Base-by-base conservation (phyloP, 2,113 vertebrate genomes). In the Cinclus mexicanus region DNA sequence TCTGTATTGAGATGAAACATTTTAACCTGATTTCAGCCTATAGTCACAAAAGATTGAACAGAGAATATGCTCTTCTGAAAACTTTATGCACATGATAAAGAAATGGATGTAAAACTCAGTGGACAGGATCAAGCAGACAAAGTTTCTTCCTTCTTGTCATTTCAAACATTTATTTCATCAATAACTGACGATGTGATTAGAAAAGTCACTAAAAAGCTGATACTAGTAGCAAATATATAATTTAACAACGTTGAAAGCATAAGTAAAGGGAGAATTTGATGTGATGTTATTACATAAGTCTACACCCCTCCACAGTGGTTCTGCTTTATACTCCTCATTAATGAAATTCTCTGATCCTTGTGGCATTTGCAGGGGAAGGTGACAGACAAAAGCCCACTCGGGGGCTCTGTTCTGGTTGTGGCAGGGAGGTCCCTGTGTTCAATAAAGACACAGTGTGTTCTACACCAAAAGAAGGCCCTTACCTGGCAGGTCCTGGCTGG, bases 161-260 rank as follows among this genome's bases (percentile, higher is more conserved):
- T 89, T 76, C 0, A 4, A 76, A 50, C 2, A 7, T 39, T 68
- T 86, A 90, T 91, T 67, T 46, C 26, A 25, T 28, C 42, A 25
- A 23, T 69, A 94, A 53, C 17, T 60, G 52, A 47, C 84, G 20
- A 14, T 80, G 16, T 85, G 1, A 60, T 63, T 92, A 91, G 28
- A 77, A 83, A 77, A 94, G 63, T 80, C 59, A 55, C 23, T 83
- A 25, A 59, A 90, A 85, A 83, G 28, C 26, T 82, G 71, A 44
- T 31, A 9, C 6, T 78, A 22, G 19, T 56, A 72, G 42, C 16
- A 65, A 56, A 7, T 42, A 22, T 13, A 12, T 21, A 1, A 33
- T 77, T 89, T 52, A 76, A 84, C 41, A 80, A 12, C 56, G 24
- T 18, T 35, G 72, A 75, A 82, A 74, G 14, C 8, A 2, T 11